A percentile compares a stretch with the other conserved stretches of the same genome.
These are phyloP conservation scores for Palythoa grandiflora DNA, from an alignment of 92 coral and sea anemone genomes.

Conservation along the genomic window DNA sequence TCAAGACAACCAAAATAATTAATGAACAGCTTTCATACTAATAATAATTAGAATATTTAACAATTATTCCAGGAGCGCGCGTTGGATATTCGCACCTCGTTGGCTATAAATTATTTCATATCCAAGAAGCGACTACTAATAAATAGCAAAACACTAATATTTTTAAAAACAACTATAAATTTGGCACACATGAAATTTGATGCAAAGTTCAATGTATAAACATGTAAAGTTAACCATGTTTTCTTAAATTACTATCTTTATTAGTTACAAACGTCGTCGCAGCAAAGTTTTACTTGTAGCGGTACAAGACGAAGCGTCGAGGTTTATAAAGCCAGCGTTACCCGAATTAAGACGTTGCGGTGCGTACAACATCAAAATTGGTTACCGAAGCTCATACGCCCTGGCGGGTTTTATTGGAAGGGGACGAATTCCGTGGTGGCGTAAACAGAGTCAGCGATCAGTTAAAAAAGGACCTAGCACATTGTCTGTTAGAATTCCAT, in stretches of 20 bases:
- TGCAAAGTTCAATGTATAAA: too few species aligned
- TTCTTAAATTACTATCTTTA: not conserved
- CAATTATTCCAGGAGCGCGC: too few species aligned
- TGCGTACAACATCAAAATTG: not conserved
- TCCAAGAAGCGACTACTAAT: too few species aligned
- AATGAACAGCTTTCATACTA: too few species aligned
- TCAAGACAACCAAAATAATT: too few species aligned
- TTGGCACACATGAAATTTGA: too few species aligned
- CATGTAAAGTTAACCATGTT: not conserved
- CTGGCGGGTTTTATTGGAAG: slow-evolving; percentile 27
- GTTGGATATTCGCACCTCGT: too few species aligned
- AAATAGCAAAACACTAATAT: too few species aligned
- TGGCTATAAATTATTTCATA: too few species aligned
- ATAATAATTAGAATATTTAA: too few species aligned
- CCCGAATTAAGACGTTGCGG: slow-evolving; percentile 32
- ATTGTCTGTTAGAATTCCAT: slow-evolving; percentile 33
- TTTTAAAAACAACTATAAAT: too few species aligned
- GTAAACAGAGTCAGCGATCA: slow-evolving; percentile 18
- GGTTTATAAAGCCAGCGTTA: slow-evolving; percentile 11
- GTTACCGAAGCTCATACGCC: slow-evolving; percentile 29
- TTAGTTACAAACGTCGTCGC: slow-evolving; percentile 15
- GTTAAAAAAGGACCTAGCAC: slow-evolving; percentile 30
- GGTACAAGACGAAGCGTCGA: slow-evolving; percentile 35
- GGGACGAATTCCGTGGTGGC: slow-evolving; percentile 40
- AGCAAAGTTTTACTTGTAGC: slow-evolving; percentile 42